These are phyloP conservation scores for Rachycentron canadum DNA, from an alignment of 2,797 vertebrate genomes.

Conservation along the genomic window DNA sequence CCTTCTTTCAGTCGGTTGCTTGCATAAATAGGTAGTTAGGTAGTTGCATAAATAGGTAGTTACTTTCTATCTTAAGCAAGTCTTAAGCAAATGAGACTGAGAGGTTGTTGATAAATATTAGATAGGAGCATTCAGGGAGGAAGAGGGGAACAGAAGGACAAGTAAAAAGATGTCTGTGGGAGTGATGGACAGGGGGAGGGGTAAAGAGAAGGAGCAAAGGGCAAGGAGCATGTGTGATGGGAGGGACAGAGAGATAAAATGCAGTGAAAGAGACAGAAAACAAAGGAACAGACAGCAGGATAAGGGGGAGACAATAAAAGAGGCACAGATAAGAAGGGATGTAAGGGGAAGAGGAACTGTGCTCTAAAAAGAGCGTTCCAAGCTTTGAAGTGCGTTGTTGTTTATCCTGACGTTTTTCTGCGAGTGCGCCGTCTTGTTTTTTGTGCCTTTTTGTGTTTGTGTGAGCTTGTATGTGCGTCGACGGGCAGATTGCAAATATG, in stretches of 20 bases:
- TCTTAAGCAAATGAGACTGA: constrained; percentile 53
- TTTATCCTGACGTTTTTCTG: constrained; percentile 51
- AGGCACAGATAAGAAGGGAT: constrained; percentile 32
- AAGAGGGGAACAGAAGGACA: constrained; percentile 37
- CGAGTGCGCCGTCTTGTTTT: constrained; percentile 38
- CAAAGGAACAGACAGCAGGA: constrained; percentile 8
- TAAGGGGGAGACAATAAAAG: constrained; percentile 19
- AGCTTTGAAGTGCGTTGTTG: constrained; percentile 53
- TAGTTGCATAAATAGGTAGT: constrained; percentile 30
- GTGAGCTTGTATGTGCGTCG: constrained; percentile 8
- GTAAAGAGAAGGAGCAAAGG: constrained; percentile 32
- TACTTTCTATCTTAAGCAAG: constrained; percentile 46
- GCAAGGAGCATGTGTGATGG: constrained; percentile 34
- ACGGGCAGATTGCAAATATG: constrained; percentile 39
- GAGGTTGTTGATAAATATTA: constrained; percentile 60
- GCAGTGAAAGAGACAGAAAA: constrained; percentile 21
- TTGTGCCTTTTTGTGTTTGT: constrained; percentile 33
- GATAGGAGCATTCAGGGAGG: constrained; percentile 50
- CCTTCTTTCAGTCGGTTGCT: background rate
- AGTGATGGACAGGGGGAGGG: constrained; percentile 32
- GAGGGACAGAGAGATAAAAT: constrained; percentile 25
- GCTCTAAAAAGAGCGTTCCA: constrained; percentile 15
- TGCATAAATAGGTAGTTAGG: constrained; percentile 34
- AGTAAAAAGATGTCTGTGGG: constrained; percentile 30
- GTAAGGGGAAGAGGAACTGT: constrained; percentile 34